A percentile compares a stretch with the other conserved stretches of the same genome.
Conservation (phyloP, 2,888 invertebrate species). For the Hoplodrina blanda region DNA sequence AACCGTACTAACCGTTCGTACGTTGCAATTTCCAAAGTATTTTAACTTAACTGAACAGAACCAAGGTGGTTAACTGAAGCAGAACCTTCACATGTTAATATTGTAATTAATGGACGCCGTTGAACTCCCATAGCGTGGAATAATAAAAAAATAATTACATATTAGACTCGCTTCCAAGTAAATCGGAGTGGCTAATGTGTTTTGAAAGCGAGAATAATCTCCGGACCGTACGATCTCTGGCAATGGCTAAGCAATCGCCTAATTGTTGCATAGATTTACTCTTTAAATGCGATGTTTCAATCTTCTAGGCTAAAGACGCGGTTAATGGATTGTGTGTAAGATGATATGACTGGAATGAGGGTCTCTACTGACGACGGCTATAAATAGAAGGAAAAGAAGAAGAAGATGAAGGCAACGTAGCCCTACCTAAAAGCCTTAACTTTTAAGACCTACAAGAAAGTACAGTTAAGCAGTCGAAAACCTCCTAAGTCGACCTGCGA, state of each 20-base stretch:
- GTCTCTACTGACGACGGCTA: not conserved
- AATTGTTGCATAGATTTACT: slow-evolving; percentile 51
- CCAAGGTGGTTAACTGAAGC: slow-evolving; percentile 76
- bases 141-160: slow-evolving; percentile 86
- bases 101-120: slow-evolving; percentile 83
- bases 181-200: slow-evolving; percentile 74
- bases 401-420: not conserved
- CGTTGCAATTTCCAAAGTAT: slow-evolving; percentile 54
- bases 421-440: too few species aligned
- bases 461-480: too few species aligned
- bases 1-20: slow-evolving; percentile 13
- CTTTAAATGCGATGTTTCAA: slow-evolving; percentile 36
- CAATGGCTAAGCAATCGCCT: slow-evolving; percentile 43
- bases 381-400: not conserved
- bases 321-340: not conserved
- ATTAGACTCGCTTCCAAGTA: slow-evolving; percentile 75
- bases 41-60: slow-evolving; percentile 60
- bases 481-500: too few species aligned
- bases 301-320: slow-evolving; percentile 2
- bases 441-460: too few species aligned
- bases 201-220: slow-evolving; percentile 71
- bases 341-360: not conserved
- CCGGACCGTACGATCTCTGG: slow-evolving; percentile 53
- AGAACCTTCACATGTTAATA: slow-evolving; percentile 81
- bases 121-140: slow-evolving; percentile 80